Evolutionary conservation across 37 sponge, comb jelly and placozoan genomes (phyloP), one percentile per base, ranked within the genome.

Genomic region (Diacarnus erythraeanus): DNA sequence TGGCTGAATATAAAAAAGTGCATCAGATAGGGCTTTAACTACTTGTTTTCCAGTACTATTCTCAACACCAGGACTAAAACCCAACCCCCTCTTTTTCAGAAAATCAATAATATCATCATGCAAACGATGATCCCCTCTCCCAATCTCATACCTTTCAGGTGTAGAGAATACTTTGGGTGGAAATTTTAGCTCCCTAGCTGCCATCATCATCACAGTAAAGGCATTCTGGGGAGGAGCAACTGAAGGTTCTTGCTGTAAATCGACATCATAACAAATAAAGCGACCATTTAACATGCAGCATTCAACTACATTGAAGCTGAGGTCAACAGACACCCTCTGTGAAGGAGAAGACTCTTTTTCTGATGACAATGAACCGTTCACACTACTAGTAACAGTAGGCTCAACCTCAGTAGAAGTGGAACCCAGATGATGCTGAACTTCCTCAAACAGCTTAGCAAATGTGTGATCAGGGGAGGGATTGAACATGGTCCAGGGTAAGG

Each of bases 51-150:
- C 64, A 63, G 64, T 63, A 20, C n/a, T 63, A 63, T 63, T 63
- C 18, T 63, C 64, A 20, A 63, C 8, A 23, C 64, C 64, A 20
- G 64, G 17, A 20, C 64, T 15, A 29, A 63, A 63, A 20, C 64
- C 64, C 64, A 63, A 30, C 4, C 18, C 18, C 31, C 18, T 63
- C 31, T 15, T 29, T 6, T 29, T 6, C 8, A 63, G 20, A 29
- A 63, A 63, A 15, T 63, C 64, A 20, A 63, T 63, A 15, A 63
- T 63, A 63, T 63, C 64, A 63, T 63, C 64, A 29, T 63, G 64
- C 26, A 63, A 29, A 29, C 64, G 64, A n/a, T 30, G 20, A 63
- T 63, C 64, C 18, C 64, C 64, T 15, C 64, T 63, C 18, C 64
- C 64, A 20, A 8, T 63, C 20, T 63, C 64, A 63, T 63, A 63